Conservation (phyloP, 2,888 invertebrate species). For the Drosophila villosipedis region DNA sequence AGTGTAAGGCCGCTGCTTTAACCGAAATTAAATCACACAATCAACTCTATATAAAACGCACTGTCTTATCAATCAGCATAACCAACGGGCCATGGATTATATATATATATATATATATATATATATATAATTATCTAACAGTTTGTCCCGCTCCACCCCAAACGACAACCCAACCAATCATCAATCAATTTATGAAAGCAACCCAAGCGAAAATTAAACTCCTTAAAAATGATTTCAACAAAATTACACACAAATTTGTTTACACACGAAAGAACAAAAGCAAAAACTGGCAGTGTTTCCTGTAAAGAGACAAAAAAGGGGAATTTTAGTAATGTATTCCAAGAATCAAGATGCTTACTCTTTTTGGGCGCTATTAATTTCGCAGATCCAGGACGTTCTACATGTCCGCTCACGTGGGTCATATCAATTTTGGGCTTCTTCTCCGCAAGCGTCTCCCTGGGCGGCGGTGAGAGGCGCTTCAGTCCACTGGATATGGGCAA, state of each 20-base stretch:
- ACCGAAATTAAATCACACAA: conserved; percentile 34
- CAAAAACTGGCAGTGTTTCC: conserved; percentile 66
- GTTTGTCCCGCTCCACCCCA: conserved; percentile 9
- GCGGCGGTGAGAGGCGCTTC: conserved; percentile 80
- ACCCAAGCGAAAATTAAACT: conserved; percentile 43
- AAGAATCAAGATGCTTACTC: conserved; percentile 90
- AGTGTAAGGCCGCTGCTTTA: conserved; percentile 9
- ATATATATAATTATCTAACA: conserved; percentile 5
- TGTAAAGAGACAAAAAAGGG: conserved; percentile 60
- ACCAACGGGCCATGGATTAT: background rate
- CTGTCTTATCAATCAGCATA: conserved; percentile 9
- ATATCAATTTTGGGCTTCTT: conserved; percentile 91
- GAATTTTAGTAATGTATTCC: conserved; percentile 66
- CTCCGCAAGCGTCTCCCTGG: conserved; percentile 87
- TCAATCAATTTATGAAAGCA: conserved; percentile 34
- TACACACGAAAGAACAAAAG: conserved; percentile 51
- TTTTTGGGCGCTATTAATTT: conserved; percentile 95
- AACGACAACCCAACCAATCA: conserved; percentile 15
- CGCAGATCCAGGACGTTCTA: conserved; percentile 92
- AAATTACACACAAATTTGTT: conserved; percentile 39
- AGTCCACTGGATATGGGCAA: conserved; percentile 66
- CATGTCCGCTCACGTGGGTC: conserved; percentile 84
- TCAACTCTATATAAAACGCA: conserved; percentile 14
- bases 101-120: conserved; percentile 5
- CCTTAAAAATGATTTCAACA: conserved; percentile 47